Base-by-base conservation (phyloP, 2,113 vertebrate genomes). In the Sterna hirundo region DNA sequence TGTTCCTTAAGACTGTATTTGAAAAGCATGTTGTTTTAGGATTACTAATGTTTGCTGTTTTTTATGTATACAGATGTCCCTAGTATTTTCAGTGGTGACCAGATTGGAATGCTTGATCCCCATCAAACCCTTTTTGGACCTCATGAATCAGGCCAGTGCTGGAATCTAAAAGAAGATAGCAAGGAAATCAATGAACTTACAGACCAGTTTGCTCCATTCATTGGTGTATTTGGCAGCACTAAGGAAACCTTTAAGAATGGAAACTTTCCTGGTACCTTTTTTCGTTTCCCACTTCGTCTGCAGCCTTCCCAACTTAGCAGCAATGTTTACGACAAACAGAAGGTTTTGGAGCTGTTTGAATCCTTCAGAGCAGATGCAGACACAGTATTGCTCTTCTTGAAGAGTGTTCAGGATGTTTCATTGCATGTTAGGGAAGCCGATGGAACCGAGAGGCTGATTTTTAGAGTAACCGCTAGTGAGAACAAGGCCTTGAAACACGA, bases 91-190 rank as follows among this genome's bases (percentile, higher is more conserved):
- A 99, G 99, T 88, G 99, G 99, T 95, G 99, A 99, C 94, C 99
- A 99, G 97, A 99, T 99, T 96, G 99, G 99, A 83, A 99, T 99
- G 98, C 96, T 99, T 97, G 99, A 99, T 97, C 99, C 99, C 76
- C 99, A 99, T 97, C 99, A 99, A 94, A 98, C 98, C 34, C 98
- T 99, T 89, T 99, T 99, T 96, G 99, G 99, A 88, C 98, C 98
- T 38, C 98, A 99, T 46, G 99, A 99, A 95, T 99, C 99, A 11
- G 99, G 99, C 72, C 99, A 99, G 86, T 99, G 99, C 96, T 99
- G 99, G 99, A 99, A 99, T 96, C 97, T 99, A 71, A 99, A 98
- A 96, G 98, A 98, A 26, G 99, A 99, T 79, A 98, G 98, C 78
- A 99, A 99, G 94, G 99, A 99, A 98, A 99, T 99, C 65, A 98